Evolutionary conservation across 2,113 vertebrate species (phyloP).

Genomic region (Chloebia gouldiae): DNA sequence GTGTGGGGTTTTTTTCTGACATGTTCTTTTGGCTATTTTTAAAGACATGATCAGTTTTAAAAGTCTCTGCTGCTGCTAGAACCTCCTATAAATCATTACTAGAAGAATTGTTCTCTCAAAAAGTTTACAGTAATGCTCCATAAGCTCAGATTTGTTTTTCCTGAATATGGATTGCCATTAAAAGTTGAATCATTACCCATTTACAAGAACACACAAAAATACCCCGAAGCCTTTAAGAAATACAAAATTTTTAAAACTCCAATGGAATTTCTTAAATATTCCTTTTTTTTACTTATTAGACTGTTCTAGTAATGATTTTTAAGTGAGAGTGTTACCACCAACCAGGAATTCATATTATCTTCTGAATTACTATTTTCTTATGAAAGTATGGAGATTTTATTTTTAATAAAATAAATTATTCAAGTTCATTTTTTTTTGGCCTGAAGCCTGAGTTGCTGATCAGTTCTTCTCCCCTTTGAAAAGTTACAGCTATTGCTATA

Average conservation of each 20-base stretch:
- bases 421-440: not conserved
- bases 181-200: not conserved
- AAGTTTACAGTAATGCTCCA: not conserved
- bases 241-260: not conserved
- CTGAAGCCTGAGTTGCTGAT: not conserved
- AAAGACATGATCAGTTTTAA: not conserved
- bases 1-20: not conserved
- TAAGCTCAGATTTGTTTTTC: not conserved
- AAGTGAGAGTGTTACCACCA: not conserved
- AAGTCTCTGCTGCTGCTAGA: not conserved
- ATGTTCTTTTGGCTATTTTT: not conserved
- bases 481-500: not conserved
- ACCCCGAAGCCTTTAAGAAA: not conserved
- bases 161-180: not conserved
- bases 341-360: not conserved
- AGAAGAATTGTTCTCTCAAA: not conserved
- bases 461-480: not conserved
- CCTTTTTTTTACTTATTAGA: not conserved
- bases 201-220: not conserved
- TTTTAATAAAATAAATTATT: not conserved
- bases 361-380: not conserved
- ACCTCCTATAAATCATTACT: not conserved
- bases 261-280: not conserved
- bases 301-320: not conserved
- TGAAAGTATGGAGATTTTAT: not conserved